Evolutionary conservation across 2,888 invertebrate genomes (phyloP), one percentile per base, ranked within the genome.

Genomic region (Vandiemenella viatica): DNA sequence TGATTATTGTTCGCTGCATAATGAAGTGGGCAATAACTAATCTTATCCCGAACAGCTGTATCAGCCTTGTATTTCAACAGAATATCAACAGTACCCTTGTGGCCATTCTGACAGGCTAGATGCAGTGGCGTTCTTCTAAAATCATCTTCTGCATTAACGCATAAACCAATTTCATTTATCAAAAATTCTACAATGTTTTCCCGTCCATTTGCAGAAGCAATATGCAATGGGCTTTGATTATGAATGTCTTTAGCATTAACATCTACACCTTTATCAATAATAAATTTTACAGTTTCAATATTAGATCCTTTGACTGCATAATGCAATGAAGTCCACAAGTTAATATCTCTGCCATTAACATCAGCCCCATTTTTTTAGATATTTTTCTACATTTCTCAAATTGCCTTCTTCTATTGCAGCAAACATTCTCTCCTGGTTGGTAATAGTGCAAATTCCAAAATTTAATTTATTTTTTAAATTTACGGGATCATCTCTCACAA

Each of bases 341-440:
- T n/a, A n/a, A n/a, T n/a, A n/a, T n/a, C n/a, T n/a, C n/a, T n/a
- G n/a, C n/a, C n/a, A n/a, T n/a, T n/a, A n/a, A n/a, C n/a, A n/a
- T 5, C 38, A 16, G 8, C 38, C 57, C 38, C 55, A 55, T 20
- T 37, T 49, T 32, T 20, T 48, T 21, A 47, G 52, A 40, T 32
- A 55, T 37, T 15, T 37, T 26, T 45, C 50, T 38, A 49, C 45
- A 21, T 13, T 8, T 47, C 50, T 50, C n/a, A 56, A 23, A 43
- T 48, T 49, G 26, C 52, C 52, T 2, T 47, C 43, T n/a, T n/a
- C n/a, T n/a, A n/a, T n/a, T n/a, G n/a, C n/a, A n/a, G n/a, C n/a
- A n/a, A n/a, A n/a, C n/a, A 53, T 52, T 43, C 55, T 46, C 15
- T 46, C 37, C 21, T 55, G 47, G 19, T 43, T 49, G 16, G 22